These are phyloP conservation scores for Heteromormyrus szaboi DNA, from an alignment of 2,797 vertebrate genomes.

Conservation along the genomic window DNA sequence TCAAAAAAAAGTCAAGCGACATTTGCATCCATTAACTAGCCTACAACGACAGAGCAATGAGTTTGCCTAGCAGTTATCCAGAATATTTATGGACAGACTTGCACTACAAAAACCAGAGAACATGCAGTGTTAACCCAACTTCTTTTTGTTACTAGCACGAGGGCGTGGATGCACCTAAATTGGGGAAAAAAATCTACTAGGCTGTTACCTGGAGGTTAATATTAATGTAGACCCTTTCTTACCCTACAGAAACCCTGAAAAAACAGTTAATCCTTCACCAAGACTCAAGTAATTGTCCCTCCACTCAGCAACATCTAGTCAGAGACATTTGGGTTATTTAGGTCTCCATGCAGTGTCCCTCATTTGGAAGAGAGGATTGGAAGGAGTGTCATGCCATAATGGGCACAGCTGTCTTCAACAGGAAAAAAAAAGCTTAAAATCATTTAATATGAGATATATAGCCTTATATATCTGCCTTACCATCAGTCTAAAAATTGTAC, in stretches of 20 bases:
- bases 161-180: not conserved
- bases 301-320: not conserved
- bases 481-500: slow-evolving; percentile 4
- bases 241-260: not conserved
- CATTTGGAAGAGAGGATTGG: not conserved
- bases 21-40: not conserved
- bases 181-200: not conserved
- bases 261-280: not conserved
- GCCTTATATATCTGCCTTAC: not conserved
- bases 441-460: not conserved
- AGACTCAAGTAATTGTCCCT: not conserved
- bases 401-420: not conserved
- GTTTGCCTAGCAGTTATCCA: not conserved
- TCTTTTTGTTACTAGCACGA: not conserved
- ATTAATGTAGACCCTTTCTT: not conserved
- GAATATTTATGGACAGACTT: not conserved
- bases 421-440: not conserved
- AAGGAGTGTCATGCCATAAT: not conserved
- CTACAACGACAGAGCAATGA: not conserved
- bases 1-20: not conserved
- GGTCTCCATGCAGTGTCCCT: not conserved
- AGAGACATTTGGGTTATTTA: not conserved
- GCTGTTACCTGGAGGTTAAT: not conserved
- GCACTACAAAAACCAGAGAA: not conserved
- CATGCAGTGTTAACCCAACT: not conserved